A percentile compares a stretch with the other conserved stretches of the same genome.
phyloP scores from a whole-genome alignment of 2,797 vertebrate species.

The Scolopax bukidnonensis region DNA sequence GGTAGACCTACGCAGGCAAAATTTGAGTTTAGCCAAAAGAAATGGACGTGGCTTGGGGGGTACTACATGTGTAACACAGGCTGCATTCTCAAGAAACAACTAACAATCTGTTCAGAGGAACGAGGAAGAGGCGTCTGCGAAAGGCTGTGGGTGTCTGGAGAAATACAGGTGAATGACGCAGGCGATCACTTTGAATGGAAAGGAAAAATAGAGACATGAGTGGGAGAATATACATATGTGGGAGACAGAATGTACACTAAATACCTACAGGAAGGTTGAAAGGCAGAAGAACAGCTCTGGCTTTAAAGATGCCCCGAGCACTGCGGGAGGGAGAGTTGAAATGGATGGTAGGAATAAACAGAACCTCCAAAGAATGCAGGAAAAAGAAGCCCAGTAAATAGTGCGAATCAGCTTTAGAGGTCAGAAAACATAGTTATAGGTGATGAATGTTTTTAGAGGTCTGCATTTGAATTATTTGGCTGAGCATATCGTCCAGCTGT shows the following conservation, averaged over 20 bases:
- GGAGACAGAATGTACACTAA: background rate
- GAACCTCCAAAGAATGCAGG: background rate
- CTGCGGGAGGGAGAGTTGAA: background rate
- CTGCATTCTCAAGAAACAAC: background rate
- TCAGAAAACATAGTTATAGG: background rate
- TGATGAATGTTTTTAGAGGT: background rate
- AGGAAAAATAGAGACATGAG: background rate
- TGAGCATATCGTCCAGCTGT: background rate
- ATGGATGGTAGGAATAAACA: background rate
- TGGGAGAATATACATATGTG: background rate
- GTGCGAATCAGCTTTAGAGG: background rate
- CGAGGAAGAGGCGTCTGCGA: background rate
- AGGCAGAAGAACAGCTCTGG: background rate
- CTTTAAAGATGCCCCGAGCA: background rate
- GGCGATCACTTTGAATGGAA: background rate
- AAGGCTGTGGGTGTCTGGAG: background rate
- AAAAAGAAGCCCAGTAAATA: background rate
- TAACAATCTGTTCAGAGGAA: background rate
- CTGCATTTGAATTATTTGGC: background rate
- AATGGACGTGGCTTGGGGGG: fast-evolving
- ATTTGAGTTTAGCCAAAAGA: background rate
- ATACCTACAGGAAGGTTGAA: background rate
- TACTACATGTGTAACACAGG: fast-evolving
- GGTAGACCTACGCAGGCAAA: background rate
- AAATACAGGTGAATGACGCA: background rate